Evolutionary conservation across 2,797 vertebrate species (phyloP).

Genomic region (Neosilurus hyrtlii): DNA sequence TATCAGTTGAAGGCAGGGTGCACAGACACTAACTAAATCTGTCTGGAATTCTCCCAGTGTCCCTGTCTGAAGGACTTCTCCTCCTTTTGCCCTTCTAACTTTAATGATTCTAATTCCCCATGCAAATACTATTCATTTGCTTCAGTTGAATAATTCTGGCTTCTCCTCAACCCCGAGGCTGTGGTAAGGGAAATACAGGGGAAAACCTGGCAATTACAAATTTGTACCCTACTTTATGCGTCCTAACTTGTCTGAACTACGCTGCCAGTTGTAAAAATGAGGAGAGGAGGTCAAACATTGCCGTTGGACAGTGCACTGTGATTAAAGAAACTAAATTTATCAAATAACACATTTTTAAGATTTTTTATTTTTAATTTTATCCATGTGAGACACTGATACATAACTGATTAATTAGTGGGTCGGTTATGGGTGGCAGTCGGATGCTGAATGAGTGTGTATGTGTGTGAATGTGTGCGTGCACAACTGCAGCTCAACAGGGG

Average conservation of each 20-base stretch:
- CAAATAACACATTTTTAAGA: not conserved
- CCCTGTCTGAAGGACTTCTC: constrained; percentile 68
- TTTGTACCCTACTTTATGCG: constrained; percentile 38
- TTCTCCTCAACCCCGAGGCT: constrained; percentile 72
- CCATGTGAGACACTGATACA: constrained; percentile 30
- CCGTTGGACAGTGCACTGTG: constrained; percentile 59
- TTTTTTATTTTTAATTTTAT: constrained; percentile 6
- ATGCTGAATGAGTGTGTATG: constrained; percentile 20
- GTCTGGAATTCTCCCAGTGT: constrained; percentile 46
- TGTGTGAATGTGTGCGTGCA: constrained; percentile 3
- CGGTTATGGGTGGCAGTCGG: constrained; percentile 40
- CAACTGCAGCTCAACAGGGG: constrained; percentile 68
- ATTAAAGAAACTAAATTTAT: constrained; percentile 19
- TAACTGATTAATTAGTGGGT: constrained; percentile 49
- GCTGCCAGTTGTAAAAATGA: constrained; percentile 66
- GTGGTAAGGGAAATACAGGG: constrained; percentile 44
- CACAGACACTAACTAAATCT: constrained; percentile 39
- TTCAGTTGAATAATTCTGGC: constrained; percentile 82
- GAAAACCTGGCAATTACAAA: constrained; percentile 49
- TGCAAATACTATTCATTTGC: constrained; percentile 86
- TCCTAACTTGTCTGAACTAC: constrained; percentile 57
- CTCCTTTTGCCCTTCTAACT: constrained; percentile 75
- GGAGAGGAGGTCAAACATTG: constrained; percentile 52
- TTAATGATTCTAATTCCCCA: constrained; percentile 83
- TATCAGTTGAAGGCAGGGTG: constrained; percentile 26